Conservation (phyloP, 2,797 vertebrate species). For the Clarias platycephalus region DNA sequence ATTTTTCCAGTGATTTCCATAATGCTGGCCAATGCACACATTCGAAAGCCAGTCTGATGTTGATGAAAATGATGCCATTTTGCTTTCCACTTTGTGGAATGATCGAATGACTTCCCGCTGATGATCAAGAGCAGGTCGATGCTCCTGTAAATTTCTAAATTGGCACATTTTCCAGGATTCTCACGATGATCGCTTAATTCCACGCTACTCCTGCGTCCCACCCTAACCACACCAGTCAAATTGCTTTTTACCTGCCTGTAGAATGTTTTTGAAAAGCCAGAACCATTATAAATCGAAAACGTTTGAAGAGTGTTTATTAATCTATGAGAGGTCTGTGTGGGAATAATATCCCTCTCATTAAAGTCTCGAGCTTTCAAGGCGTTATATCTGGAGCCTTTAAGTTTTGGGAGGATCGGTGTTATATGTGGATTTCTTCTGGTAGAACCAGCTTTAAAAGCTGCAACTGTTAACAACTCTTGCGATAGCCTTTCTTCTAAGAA, state of each 20-base stretch:
- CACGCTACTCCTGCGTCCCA: background rate
- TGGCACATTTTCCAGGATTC: background rate
- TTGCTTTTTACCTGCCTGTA: background rate
- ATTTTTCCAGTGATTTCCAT: conserved; percentile 24
- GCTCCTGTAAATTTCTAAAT: background rate
- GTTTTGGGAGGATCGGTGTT: background rate
- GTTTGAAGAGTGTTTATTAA: background rate
- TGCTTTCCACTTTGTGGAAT: conserved; percentile 3
- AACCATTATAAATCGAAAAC: background rate
- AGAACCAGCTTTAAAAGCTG: background rate
- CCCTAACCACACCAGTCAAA: background rate
- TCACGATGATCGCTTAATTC: background rate
- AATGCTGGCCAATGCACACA: conserved; percentile 11
- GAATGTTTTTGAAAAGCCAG: background rate
- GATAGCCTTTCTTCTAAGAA: background rate
- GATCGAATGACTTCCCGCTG: background rate
- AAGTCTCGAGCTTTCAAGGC: background rate
- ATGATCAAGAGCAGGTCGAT: background rate
- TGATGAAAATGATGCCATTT: conserved; percentile 6
- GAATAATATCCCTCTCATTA: background rate
- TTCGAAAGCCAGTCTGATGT: conserved; percentile 7
- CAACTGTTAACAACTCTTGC: background rate
- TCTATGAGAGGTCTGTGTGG: background rate
- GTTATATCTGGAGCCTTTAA: background rate
- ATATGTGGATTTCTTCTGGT: background rate